Evolutionary conservation across 2,888 invertebrate genomes (phyloP), one percentile per base, ranked within the genome.

Genomic region (Macroteleia sp.): DNA sequence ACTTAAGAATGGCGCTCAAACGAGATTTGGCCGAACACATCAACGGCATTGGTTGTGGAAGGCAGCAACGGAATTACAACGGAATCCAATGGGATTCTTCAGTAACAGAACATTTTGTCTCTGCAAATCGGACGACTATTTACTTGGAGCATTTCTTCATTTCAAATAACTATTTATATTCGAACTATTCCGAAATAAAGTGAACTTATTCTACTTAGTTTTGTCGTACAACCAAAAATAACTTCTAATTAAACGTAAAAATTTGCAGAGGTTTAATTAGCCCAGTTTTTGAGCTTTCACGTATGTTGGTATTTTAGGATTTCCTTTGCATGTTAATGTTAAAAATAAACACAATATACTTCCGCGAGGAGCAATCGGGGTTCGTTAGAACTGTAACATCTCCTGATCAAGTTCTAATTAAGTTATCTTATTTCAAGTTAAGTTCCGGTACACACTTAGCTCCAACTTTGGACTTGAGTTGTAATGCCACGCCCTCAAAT

Each of bases 1-100:
- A 86, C 85, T 85, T 85, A 86, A 87, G 88, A 89, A 88, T 87
- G 87, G 85, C 80, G 77, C 81, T 82, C 79, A 73, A 82, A 80
- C 73, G 77, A 82, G 82, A 85, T 85, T 84, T 80, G 75, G 81
- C 81, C 57, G 77, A 74, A 78, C 61, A 62, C 76, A 79, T 81
- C 79, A 79, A 66, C 74, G 75, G 50, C 32, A 32, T 6, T 25
- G 52, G 39, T 59, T 56, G 57, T 25, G 39, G 17, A 28, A 41
- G 73, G 41, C 62, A 80, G 48, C 73, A 81, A 83, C 78, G 77
- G 77, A 84, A 80, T 85, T 83, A 83, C 79, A 62, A 52, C 34
- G 17, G 48, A 57, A 48, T 64, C 64, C 75, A 57, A 73, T 56
- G 56, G 56, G 52, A 52, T 46, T 50, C 50, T 52, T 50, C 19